Evolutionary conservation across 1,140 invertebrate species (phyloP).

Genomic region (Goniozus legneri): DNA sequence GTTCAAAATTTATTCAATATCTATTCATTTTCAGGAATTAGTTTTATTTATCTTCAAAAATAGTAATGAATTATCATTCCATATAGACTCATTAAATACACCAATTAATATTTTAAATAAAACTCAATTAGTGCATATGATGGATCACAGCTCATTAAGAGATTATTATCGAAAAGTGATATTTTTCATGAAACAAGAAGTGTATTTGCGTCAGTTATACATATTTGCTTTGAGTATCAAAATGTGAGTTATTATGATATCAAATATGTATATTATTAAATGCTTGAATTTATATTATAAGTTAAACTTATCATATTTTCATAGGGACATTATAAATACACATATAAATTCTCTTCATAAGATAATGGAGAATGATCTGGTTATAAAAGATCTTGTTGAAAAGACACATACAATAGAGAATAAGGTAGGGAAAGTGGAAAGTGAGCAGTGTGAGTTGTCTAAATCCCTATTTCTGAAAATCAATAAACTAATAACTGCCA

Average conservation of each 20-base stretch:
- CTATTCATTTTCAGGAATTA: slow-evolving; percentile 16
- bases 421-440: too few species aligned
- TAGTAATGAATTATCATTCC: slow-evolving; percentile 6
- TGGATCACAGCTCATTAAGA: slow-evolving; percentile 23
- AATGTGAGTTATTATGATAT: slow-evolving; percentile 37
- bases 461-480: slow-evolving; percentile 27
- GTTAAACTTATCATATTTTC: too few species aligned
- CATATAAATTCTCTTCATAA: too few species aligned
- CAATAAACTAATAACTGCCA: slow-evolving; percentile 16
- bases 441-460: too few species aligned
- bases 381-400: too few species aligned
- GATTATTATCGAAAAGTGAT: slow-evolving; percentile 32
- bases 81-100: slow-evolving; percentile 6
- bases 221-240: slow-evolving; percentile 35
- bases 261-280: too few species aligned
- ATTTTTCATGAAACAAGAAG: slow-evolving; percentile 37
- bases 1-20: neutral
- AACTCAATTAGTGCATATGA: too few species aligned
- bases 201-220: slow-evolving; percentile 31
- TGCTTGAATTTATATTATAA: too few species aligned
- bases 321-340: too few species aligned
- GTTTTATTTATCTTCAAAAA: slow-evolving; percentile 33
- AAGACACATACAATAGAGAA: too few species aligned
- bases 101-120: too few species aligned
- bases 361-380: too few species aligned